Evolutionary conservation across 2,797 vertebrate species (phyloP).

Genomic region (Lutjanus campechanus): DNA sequence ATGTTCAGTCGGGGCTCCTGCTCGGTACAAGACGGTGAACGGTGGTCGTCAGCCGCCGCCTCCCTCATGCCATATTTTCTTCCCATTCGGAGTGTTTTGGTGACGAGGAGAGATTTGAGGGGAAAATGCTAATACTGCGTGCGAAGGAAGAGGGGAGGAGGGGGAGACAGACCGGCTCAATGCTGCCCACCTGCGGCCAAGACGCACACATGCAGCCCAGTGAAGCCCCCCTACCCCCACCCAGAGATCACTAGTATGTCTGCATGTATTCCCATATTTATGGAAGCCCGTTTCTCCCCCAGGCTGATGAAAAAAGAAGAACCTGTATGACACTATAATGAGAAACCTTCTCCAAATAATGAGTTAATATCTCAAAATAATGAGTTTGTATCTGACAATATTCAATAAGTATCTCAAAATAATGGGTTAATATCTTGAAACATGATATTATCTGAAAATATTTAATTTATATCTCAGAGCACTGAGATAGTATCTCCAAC

Average conservation of each 20-base stretch:
- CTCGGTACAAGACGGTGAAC: conserved; percentile 70
- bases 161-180: conserved; percentile 63
- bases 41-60: conserved; percentile 71
- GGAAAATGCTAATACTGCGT: conserved; percentile 63
- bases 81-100: conserved; percentile 82
- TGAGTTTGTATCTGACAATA: no score
- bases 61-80: conserved; percentile 81
- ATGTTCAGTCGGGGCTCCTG: conserved; percentile 76
- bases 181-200: conserved; percentile 80
- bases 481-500: no score
- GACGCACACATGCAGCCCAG: conserved; percentile 45
- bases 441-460: no score
- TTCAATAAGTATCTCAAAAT: no score
- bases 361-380: no score
- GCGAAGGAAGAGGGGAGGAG: conserved; percentile 46
- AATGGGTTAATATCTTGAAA: no score
- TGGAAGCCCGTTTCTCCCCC: no score
- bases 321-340: no score
- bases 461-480: no score
- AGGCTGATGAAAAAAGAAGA: no score
- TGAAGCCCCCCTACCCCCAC: conserved; percentile 1
- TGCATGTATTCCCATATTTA: no score
- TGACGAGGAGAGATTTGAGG: conserved; percentile 71
- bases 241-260: background rate
- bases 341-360: no score